Evolutionary conservation across 2,113 vertebrate species (phyloP), one percentile per base, ranked within the genome.

Genomic region (Serinus canaria): DNA sequence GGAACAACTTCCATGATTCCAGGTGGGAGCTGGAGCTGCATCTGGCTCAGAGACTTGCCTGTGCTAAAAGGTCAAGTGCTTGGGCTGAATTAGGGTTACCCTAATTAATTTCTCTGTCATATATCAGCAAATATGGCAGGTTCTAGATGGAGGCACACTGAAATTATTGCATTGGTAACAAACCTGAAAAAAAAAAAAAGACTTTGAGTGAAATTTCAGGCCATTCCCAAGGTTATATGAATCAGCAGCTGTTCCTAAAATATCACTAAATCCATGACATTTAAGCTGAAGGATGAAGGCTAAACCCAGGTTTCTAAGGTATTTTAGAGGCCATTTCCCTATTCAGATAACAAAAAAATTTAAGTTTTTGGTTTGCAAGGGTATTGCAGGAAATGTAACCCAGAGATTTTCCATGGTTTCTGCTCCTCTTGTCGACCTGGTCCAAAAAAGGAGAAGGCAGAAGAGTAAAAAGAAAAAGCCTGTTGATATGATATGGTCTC

Each of bases 401-500:
- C 23, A 44, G 46, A 87, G 33, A 58, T 94, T 94, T 96, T 87
- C 81, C 70, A 10, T 63, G 21, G 50, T 89, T 75, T 78, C 63
- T 78, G 7, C 5, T 90, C 15, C 12, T 70, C 27, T 74, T 28
- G 8, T 10, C 52, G 47, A 44, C 14, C 14, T 87, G 44, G 49
- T 86, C 56, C 47, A 91, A 76, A 84, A 85, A 84, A 74, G 5
- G 9, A 20, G 25, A 86, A 60, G 9, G 13, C 37, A 59, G 30
- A 84, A 70, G 20, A 69, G 17, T 18, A 10, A 39, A 31, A 15
- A 15, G 12, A 59, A 8, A 8, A 60, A 22, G 2, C 9, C 24
- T 24, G 22, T 7, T 80, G 79, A 60, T 90, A 87, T 90, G 84
- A 92, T 96, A 95, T 68, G 66, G 62, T 90, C 75, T 95, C n/a